phyloP scores from a whole-genome alignment of 2,113 vertebrate genomes.

The Scomber scombrus region DNA sequence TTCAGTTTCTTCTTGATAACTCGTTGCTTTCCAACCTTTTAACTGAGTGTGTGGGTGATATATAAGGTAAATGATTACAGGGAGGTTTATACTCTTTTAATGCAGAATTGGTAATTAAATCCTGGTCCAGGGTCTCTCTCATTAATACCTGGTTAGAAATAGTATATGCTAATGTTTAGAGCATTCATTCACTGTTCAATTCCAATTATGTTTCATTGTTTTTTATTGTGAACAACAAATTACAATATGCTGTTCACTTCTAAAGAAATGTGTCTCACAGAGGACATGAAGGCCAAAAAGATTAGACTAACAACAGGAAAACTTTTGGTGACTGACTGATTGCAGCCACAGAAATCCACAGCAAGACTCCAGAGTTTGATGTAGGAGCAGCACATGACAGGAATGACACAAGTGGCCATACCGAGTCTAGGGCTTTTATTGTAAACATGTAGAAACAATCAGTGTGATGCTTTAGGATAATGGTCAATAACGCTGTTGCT shows the following conservation, averaged over 20 bases:
- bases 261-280: background rate
- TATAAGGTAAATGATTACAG: slow-evolving; percentile 37
- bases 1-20: slow-evolving; percentile 68
- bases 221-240: background rate
- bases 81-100: slow-evolving; percentile 9
- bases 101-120: slow-evolving; percentile 4
- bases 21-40: slow-evolving; percentile 64
- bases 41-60: slow-evolving; percentile 47
- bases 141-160: background rate
- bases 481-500: slow-evolving; percentile 76
- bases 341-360: slow-evolving; percentile 55
- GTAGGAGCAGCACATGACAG: slow-evolving; percentile 54
- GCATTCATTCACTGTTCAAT: too few relatives aligned
- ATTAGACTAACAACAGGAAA: slow-evolving; percentile 43
- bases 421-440: slow-evolving; percentile 56
- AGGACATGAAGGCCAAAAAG: slow-evolving; percentile 5
- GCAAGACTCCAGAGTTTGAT: slow-evolving; percentile 53
- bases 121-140: background rate
- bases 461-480: slow-evolving; percentile 67
- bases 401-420: slow-evolving; percentile 55
- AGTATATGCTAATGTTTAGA: too few relatives aligned
- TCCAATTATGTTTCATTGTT: too few relatives aligned
- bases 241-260: background rate
- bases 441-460: slow-evolving; percentile 71
- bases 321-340: slow-evolving; percentile 72